Evolutionary conservation across 1,140 invertebrate genomes (phyloP), one percentile per base, ranked within the genome.

Genomic region (Chelonus insularis): DNA sequence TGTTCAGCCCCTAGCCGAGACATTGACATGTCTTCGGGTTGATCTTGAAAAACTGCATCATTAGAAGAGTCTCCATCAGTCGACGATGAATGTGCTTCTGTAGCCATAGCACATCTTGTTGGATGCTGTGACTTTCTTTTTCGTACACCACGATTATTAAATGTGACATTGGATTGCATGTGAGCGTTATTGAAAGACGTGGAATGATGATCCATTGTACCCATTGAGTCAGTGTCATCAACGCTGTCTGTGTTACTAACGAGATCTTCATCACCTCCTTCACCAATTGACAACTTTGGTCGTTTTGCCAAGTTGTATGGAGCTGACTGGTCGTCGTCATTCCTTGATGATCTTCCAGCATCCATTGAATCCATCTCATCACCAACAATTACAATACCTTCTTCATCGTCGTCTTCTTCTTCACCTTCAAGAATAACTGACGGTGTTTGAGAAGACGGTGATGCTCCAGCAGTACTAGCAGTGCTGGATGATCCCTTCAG

Each of bases 101-200:
- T 73, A 12, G 83, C 85, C 41, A 89, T 83, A 1, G 91, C 87
- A 73, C 90, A 93, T 58, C 93, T 85, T 0, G 91, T 95, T 0
- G 95, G 95, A 76, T 96, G 95, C 68, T 94, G 89, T 69, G 90
- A 95, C 80, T 97, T 98, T 48, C 95, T 83, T 80, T 97, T 95
- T 47, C 94, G 81, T 55, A 81, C 79, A 1, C 80, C 77, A 12
- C 77, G 70, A 39, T 64, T 80, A 55, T 78, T 74, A 20, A 76
- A 70, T 4, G 71, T 58, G 11, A 76, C 69, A 51, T 71, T 79
- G 1, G 73, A 36, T 2, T 43, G 41, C 1, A 72, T 68, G 29
- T 75, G 68, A 0, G 71, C 65, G 32, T 72, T 73, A 18, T 71
- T 67, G 8, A 74, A 71, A 20, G 71, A 75, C 0, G 73, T 57